A percentile compares a stretch with the other conserved stretches of the same genome.
Evolutionary conservation across 2,888 invertebrate genomes (phyloP).

Genomic region (Linnaemya vulpina): DNA sequence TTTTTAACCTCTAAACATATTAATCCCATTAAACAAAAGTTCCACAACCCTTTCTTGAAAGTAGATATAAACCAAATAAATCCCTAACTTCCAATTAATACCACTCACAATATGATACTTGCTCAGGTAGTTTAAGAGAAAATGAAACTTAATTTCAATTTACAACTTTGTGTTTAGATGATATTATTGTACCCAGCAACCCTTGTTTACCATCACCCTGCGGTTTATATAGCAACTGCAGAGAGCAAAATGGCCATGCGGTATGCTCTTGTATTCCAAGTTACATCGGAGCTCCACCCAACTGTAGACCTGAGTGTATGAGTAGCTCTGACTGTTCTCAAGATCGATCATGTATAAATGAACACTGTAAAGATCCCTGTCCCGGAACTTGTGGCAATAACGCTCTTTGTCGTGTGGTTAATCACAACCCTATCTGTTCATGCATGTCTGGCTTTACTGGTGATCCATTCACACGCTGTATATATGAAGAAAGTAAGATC

Average conservation of each 20-base stretch:
- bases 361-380: conserved; percentile 92
- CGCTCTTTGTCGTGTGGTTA: conserved; percentile 91
- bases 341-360: conserved; percentile 90
- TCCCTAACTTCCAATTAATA: conserved; percentile 27
- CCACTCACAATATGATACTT: conserved; percentile 34
- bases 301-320: conserved; percentile 91
- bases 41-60: conserved; percentile 17
- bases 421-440: conserved; percentile 93
- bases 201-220: conserved; percentile 89
- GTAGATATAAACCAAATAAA: not conserved
- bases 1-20: conserved; percentile 18
- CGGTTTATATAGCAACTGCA: conserved; percentile 91
- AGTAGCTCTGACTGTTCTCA: conserved; percentile 92
- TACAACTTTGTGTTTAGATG: conserved; percentile 75
- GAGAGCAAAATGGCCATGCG: conserved; percentile 88
- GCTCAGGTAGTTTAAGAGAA: conserved; percentile 37
- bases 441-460: conserved; percentile 90
- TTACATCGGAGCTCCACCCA: conserved; percentile 91
- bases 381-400: conserved; percentile 91
- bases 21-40: conserved; percentile 17
- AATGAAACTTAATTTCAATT: conserved; percentile 53
- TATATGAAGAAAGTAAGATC: conserved; percentile 87
- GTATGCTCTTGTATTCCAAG: conserved; percentile 91
- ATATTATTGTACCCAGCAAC: conserved; percentile 81
- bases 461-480: conserved; percentile 91